Base-by-base conservation (phyloP, 2,797 vertebrate species). In the Sphaeramia orbicularis region DNA sequence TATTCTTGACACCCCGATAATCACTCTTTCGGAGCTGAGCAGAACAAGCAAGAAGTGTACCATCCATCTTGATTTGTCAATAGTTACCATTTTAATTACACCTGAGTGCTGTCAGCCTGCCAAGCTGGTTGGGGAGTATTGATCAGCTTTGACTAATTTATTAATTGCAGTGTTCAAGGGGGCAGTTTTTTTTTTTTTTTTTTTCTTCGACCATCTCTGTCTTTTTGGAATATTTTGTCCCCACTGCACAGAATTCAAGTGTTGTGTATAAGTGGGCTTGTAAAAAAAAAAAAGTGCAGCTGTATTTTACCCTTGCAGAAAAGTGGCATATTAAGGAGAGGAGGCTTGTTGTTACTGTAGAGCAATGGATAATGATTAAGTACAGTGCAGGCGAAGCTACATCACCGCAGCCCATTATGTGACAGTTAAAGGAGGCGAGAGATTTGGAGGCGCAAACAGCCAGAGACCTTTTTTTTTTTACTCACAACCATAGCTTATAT, bases 81-180 rank as follows among this genome's bases (percentile, higher is more conserved):
- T 93, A 94, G 85, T 88, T 93, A 90, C 91, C 90, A 89, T 93
- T 94, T 93, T 93, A 95, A 95, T 94, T 94, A 94, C 94, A 94
- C 92, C 90, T 93, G 92, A 92, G 91, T 91, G 88, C 92, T 93
- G 91, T 93, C 91, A 87, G 79, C 69, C 90, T 77, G 89, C 87
- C 91, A 85, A 64, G 86, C 86, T 76, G 84, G 83, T 74, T 64
- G 75, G 85, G 66, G 76, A 65, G 62, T 87, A 93, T 94, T 40
- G 91, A 94, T 92, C 86, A 45, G 14, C 74, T 75, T 38, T 51
- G 51, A 81, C 87, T 93, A 94, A 95, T 93, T 93, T 92, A 94
- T 93, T 93, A 93, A 94, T 94, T 93, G 88, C 87, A 53, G 64
- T 49, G 68, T 89, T 89, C 71, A 87, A 87, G 73, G 74, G 81